Evolutionary conservation across 2,113 vertebrate genomes (phyloP).

Genomic region (Tupaia tana): DNA sequence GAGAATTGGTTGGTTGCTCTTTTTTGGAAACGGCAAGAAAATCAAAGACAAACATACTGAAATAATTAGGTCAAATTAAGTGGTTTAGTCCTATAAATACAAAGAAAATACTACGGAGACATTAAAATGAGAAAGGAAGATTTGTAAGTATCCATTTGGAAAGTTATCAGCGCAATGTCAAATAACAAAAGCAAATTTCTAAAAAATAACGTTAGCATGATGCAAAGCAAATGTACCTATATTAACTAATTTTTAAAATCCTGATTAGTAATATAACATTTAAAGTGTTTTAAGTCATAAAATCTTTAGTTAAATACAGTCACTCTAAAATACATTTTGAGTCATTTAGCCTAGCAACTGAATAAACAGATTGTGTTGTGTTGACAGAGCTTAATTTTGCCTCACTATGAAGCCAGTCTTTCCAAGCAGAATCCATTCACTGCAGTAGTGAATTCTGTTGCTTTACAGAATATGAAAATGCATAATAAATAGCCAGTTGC

Average conservation of each 20-base stretch:
- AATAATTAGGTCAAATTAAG: neutral
- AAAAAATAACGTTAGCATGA: neutral
- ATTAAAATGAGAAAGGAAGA: neutral
- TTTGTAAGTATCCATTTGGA: neutral
- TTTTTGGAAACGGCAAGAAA: neutral
- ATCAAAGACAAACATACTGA: neutral
- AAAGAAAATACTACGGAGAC: neutral
- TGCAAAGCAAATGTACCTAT: neutral
- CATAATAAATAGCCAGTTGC: slow-evolving; percentile 3
- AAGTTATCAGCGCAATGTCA: neutral
- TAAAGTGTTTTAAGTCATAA: neutral
- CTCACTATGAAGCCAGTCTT: neutral
- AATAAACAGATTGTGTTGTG: neutral
- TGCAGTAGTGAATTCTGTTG: neutral
- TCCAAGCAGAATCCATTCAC: neutral
- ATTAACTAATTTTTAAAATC: neutral
- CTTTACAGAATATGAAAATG: neutral
- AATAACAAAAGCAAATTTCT: neutral
- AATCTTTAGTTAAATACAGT: neutral
- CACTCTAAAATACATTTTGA: neutral
- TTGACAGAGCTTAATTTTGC: neutral
- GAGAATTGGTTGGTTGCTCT: neutral
- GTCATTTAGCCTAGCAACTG: neutral
- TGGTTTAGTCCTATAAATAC: neutral
- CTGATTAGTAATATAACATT: neutral